These are phyloP conservation scores for Dryas iulia DNA, from an alignment of 1,140 invertebrate species.

Conservation along the genomic window DNA sequence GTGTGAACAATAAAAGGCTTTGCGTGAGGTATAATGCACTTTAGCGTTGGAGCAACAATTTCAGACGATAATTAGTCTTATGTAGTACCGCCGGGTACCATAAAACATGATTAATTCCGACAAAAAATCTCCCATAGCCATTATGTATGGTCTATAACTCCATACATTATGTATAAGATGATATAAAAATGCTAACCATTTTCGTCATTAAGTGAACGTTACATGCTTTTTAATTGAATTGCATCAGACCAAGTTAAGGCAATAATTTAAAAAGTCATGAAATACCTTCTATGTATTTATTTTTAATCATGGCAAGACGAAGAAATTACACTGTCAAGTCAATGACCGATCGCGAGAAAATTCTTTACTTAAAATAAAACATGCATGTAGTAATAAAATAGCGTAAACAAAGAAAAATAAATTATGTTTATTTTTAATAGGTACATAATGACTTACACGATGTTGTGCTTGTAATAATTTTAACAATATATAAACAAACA, in stretches of 20 bases:
- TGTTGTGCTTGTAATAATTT: not conserved
- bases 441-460: not conserved
- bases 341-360: conserved; percentile 1
- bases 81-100: not conserved
- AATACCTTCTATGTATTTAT: not conserved
- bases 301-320: not conserved
- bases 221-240: not conserved
- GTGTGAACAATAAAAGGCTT: conserved; percentile 13
- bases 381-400: not conserved
- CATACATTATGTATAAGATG: conserved; percentile 22
- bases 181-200: not conserved
- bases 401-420: not conserved
- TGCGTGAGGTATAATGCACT: conserved; percentile 16
- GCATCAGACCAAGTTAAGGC: not conserved
- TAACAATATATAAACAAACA: not conserved
- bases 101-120: not conserved
- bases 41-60: conserved; percentile 7
- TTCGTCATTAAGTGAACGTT: too few species aligned
- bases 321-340: not conserved
- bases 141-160: not conserved
- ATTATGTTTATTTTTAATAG: not conserved
- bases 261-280: not conserved
- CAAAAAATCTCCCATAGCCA: conserved; percentile 7
- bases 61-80: conserved; percentile 17
- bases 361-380: not conserved